phyloP scores from a whole-genome alignment of 1,140 invertebrate genomes.

The Dendroctonus ponderosae region DNA sequence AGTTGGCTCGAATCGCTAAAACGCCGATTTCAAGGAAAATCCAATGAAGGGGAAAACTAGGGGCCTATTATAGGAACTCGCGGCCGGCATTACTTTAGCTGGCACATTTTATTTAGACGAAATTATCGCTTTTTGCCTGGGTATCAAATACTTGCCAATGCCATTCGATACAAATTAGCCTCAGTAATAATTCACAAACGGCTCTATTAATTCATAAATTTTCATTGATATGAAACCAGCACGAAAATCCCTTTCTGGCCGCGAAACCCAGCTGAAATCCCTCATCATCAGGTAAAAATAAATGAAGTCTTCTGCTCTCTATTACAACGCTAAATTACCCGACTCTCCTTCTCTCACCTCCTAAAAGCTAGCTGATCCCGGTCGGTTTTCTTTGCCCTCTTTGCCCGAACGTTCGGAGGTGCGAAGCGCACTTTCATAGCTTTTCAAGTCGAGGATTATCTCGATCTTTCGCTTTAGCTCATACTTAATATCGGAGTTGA shows the following conservation, averaged over 20 bases:
- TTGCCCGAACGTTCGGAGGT: constrained; percentile 24
- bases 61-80: background rate
- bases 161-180: too few relatives aligned
- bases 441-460: constrained; percentile 26
- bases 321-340: background rate
- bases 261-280: background rate
- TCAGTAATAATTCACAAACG: too few relatives aligned
- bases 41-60: constrained; percentile 9
- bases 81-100: background rate
- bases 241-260: constrained; percentile 2
- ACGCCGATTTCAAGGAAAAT: constrained; percentile 16
- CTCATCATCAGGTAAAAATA: constrained; percentile 20
- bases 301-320: constrained; percentile 4
- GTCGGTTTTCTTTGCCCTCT: constrained; percentile 23
- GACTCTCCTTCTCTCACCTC: background rate
- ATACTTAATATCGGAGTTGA: constrained; percentile 24
- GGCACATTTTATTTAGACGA: too few relatives aligned
- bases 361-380: background rate
- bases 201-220: background rate
- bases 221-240: background rate
- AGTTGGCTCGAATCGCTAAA: constrained; percentile 7
- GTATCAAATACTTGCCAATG: too few relatives aligned
- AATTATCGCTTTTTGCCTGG: too few relatives aligned
- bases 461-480: constrained; percentile 24
- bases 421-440: constrained; percentile 25